These are phyloP conservation scores for Drosophila bipectinata DNA, from an alignment of 1,140 invertebrate genomes.

Conservation along the genomic window DNA sequence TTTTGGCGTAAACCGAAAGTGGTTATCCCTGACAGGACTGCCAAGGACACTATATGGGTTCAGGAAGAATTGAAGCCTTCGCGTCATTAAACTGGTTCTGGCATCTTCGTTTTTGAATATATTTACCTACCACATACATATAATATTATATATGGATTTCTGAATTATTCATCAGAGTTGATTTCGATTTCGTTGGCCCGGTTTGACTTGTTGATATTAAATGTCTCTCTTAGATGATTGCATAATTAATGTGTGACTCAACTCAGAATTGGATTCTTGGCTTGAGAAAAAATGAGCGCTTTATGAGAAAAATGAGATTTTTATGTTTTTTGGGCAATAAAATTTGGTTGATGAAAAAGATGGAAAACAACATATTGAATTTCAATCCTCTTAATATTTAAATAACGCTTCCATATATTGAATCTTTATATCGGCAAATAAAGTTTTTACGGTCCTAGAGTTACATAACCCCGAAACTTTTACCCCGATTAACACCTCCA, in stretches of 20 bases:
- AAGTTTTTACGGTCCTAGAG: constrained; percentile 20
- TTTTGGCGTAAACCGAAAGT: constrained; percentile 22
- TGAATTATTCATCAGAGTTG: constrained; percentile 37
- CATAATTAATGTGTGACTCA: constrained; percentile 45
- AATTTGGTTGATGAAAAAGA: too few species aligned
- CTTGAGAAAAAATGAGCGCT: background rate
- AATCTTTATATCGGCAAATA: background rate
- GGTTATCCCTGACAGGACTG: constrained; percentile 30
- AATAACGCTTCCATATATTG: too few species aligned
- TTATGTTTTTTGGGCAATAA: too few species aligned
- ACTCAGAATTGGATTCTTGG: constrained; percentile 2
- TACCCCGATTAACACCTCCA: constrained; percentile 43
- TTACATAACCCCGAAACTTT: constrained; percentile 37
- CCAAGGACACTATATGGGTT: background rate
- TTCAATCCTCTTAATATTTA: too few species aligned
- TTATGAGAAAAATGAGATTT: too few species aligned
- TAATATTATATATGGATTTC: background rate
- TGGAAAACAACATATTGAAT: too few species aligned
- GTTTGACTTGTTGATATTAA: constrained; percentile 42
- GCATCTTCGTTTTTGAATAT: constrained; percentile 27
- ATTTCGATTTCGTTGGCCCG: constrained; percentile 41
- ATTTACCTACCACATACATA: background rate
- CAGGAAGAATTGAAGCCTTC: constrained; percentile 15
- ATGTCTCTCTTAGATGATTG: constrained; percentile 28
- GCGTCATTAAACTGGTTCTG: constrained; percentile 24